These are phyloP conservation scores for Reticulitermes lucifugus DNA, from an alignment of 2,888 invertebrate species.

Conservation along the genomic window DNA sequence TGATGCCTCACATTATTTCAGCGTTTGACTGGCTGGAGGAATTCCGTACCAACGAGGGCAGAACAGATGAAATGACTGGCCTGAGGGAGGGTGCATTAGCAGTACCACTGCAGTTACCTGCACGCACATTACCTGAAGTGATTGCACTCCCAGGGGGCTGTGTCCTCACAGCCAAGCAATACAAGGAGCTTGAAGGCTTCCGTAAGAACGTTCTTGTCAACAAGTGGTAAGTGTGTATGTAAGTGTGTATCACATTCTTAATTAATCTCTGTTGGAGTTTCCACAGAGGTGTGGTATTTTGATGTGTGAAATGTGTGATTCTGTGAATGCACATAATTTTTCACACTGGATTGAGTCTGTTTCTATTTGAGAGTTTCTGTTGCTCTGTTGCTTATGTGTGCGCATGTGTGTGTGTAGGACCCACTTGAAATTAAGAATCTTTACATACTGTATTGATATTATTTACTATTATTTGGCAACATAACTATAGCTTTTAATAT, in stretches of 20 bases:
- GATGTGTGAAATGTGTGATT: too few relatives aligned
- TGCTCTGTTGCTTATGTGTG: not conserved
- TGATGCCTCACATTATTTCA: not conserved
- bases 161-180: slow-evolving; percentile 11
- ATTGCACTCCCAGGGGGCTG: slow-evolving; percentile 29
- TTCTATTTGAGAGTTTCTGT: too few relatives aligned
- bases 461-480: not conserved
- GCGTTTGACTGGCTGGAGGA: slow-evolving; percentile 34
- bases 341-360: too few relatives aligned
- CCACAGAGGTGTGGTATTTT: too few relatives aligned
- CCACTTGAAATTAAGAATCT: not conserved
- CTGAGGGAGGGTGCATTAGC: not conserved
- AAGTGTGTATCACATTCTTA: slow-evolving; percentile 1
- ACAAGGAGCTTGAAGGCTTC: slow-evolving; percentile 18
- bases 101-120: not conserved
- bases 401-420: not conserved
- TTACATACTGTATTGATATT: not conserved
- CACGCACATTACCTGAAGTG: not conserved
- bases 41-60: not conserved
- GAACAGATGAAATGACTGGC: not conserved
- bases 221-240: slow-evolving; percentile 28
- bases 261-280: not conserved
- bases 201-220: slow-evolving; percentile 1
- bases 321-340: too few relatives aligned
- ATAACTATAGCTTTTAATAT: too few relatives aligned